These are phyloP conservation scores for Hemiscyllium ocellatum DNA, from an alignment of 2,113 vertebrate species.

Conservation along the genomic window DNA sequence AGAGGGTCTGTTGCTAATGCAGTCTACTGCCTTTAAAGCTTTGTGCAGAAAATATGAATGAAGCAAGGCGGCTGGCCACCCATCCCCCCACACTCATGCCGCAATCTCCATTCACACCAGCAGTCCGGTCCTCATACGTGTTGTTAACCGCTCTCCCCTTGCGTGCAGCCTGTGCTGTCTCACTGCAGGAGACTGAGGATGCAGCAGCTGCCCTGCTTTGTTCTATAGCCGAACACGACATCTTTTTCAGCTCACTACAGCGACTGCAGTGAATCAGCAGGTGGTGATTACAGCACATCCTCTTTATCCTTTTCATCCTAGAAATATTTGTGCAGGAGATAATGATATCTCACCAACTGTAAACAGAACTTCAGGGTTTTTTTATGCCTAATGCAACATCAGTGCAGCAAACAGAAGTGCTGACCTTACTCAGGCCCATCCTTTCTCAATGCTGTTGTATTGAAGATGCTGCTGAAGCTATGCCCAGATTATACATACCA, in stretches of 20 bases:
- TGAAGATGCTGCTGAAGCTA: neutral
- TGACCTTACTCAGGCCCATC: neutral
- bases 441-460: neutral
- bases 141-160: conserved; percentile 25
- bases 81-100: conserved; percentile 15
- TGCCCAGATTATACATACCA: neutral
- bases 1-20: neutral
- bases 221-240: conserved; percentile 8
- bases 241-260: conserved; percentile 29
- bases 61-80: conserved; percentile 24
- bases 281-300: conserved; percentile 28
- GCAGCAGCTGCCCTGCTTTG: conserved; percentile 28
- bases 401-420: neutral
- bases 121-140: neutral
- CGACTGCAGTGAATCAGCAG: conserved; percentile 25
- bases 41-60: conserved; percentile 29
- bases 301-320: conserved; percentile 24
- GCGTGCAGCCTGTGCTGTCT: conserved; percentile 21
- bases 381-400: conserved; percentile 10
- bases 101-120: conserved; percentile 26
- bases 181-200: conserved; percentile 5
- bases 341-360: conserved; percentile 29
- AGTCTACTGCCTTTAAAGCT: neutral
- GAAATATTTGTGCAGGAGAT: conserved; percentile 33
- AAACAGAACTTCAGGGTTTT: conserved; percentile 29